phyloP scores from a whole-genome alignment of 2,797 vertebrate species.

The Melanotaenia trifasciata region DNA sequence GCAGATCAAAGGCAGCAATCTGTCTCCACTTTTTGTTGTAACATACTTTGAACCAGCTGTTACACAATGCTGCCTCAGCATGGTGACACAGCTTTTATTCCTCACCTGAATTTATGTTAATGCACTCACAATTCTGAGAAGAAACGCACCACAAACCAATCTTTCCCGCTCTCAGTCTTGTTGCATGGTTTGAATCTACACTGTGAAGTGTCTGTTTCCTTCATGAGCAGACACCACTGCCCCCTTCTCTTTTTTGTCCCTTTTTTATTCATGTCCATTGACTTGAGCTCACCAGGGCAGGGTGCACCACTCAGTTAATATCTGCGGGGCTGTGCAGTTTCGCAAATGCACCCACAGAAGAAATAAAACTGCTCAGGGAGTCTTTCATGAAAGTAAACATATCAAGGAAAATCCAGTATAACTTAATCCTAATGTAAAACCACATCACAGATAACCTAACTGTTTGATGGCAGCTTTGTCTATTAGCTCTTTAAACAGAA shows the following conservation, averaged over 20 bases:
- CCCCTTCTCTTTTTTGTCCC: neutral
- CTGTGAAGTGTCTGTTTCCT: conserved; percentile 40
- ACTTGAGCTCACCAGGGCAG: conserved; percentile 36
- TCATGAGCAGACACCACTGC: conserved; percentile 26
- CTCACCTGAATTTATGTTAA: conserved; percentile 65
- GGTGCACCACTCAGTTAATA: conserved; percentile 32
- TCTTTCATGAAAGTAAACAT: neutral
- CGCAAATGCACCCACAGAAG: conserved; percentile 17
- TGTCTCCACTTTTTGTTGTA: conserved; percentile 44
- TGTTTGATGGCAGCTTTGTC: neutral
- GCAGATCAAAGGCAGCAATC: conserved; percentile 52
- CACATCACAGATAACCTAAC: neutral
- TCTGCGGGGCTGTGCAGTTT: conserved; percentile 27
- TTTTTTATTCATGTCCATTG: conserved; percentile 12
- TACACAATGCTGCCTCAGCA: conserved; percentile 61
- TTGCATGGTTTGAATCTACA: conserved; percentile 27
- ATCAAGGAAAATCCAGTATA: neutral
- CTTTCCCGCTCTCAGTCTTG: conserved; percentile 48
- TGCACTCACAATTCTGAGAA: conserved; percentile 64
- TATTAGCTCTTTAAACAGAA: neutral
- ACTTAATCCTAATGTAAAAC: neutral
- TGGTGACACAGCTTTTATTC: conserved; percentile 73
- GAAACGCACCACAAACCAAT: conserved; percentile 64
- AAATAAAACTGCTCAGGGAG: conserved; percentile 13
- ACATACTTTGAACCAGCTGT: conserved; percentile 54